Evolutionary conservation across 2,797 vertebrate genomes (phyloP), one percentile per base, ranked within the genome.

Genomic region (Ciconia nigra): DNA sequence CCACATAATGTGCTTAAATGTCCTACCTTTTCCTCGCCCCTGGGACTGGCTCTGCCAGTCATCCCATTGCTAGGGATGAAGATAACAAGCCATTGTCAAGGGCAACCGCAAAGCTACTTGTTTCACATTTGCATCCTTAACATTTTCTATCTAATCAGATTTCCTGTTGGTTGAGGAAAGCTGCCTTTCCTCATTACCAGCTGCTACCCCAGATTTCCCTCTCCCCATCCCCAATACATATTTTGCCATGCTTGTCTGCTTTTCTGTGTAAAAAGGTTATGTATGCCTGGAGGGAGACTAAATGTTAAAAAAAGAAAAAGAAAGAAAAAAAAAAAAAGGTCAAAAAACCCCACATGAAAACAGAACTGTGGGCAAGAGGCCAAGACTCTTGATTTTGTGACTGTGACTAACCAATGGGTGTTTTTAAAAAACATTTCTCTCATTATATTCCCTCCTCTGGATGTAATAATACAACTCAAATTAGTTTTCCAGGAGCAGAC

Each of bases 241-340:
- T 41, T 90, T 89, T 78, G 61, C 93, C 88, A 86, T 73, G 84
- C 82, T 91, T 87, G 47, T 87, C 91, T 92, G 95, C 49, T 72
- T 97, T 83, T 94, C 84, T 87, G 72, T 90, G 94, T 88, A 84
- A 94, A 97, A 98, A 96, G 93, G 87, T 97, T 97, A 96, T 29
- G 66, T 29, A 66, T 95, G 90, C 90, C 95, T 83, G 78, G 41
- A 96, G 86, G 92, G 77, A 95, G 58, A 86, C 16, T 51, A 91
- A 86, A 87, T 67, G 72, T 69, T 93, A 91, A 5, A 25, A 39
- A 63, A 66, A 58, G 52, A n/a, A 29, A 28, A 33, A 20, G 22
- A 33, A 6, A 13, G 71, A 62, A 33, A 20, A 25, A 33, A 6
- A 13, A 74, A 62, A 52, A 69, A 83, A 24, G 44, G 24, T 35